phyloP scores from a whole-genome alignment of 2,888 invertebrate genomes.

The Amiota communis region DNA sequence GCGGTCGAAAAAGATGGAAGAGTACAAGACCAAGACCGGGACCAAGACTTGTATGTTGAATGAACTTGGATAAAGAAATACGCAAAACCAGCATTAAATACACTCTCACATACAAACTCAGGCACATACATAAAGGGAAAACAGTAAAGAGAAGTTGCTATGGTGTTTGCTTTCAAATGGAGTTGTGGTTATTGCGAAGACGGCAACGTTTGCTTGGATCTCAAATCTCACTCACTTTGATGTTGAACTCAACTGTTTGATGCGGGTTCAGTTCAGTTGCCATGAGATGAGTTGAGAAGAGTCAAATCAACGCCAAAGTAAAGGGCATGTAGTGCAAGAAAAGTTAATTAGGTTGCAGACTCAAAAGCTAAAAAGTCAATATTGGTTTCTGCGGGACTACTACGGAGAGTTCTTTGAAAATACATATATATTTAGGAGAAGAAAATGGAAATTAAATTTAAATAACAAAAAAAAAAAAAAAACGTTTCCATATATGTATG shows the following conservation, averaged over 20 bases:
- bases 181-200: background rate
- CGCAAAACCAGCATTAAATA: slow-evolving; percentile 11
- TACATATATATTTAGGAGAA: background rate
- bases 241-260: slow-evolving; percentile 19
- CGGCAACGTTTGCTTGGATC: background rate
- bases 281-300: background rate
- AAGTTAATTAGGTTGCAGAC: slow-evolving; percentile 28
- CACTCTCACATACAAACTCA: background rate
- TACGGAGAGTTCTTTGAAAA: background rate
- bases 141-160: slow-evolving; percentile 16
- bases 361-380: slow-evolving; percentile 25
- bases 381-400: slow-evolving; percentile 12
- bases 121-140: background rate
- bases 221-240: slow-evolving; percentile 5
- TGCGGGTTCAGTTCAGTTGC: slow-evolving; percentile 17
- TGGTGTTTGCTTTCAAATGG: background rate
- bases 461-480: background rate
- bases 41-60: background rate
- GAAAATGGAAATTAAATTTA: no score
- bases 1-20: background rate
- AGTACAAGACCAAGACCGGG: background rate
- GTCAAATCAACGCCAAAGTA: background rate
- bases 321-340: background rate
- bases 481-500: background rate
- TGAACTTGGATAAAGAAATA: background rate